These are phyloP conservation scores for Okamejei kenojei DNA, from an alignment of 2,797 vertebrate species.

Conservation along the genomic window DNA sequence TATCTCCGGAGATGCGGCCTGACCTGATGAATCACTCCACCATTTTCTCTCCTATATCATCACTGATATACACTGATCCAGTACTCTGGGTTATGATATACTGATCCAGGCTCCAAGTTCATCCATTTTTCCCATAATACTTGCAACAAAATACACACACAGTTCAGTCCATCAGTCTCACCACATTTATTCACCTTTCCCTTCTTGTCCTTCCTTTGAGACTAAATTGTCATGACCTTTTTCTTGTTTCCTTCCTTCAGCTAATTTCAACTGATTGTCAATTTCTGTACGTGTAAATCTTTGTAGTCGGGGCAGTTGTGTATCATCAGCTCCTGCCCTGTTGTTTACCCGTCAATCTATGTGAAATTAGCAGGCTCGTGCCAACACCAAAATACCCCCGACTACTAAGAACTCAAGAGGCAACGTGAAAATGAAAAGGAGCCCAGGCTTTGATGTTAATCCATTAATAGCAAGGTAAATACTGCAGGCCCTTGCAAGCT, in stretches of 20 bases:
- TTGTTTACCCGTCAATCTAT: background rate
- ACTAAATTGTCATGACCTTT: too few relatives aligned
- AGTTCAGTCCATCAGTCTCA: too few relatives aligned
- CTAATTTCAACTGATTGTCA: background rate
- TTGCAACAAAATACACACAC: background rate
- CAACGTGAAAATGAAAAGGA: conserved; percentile 41
- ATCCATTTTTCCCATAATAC: too few relatives aligned
- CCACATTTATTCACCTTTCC: too few relatives aligned
- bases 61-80: too few relatives aligned
- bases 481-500: conserved; percentile 47
- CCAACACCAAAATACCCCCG: conserved; percentile 48
- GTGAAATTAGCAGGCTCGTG: background rate
- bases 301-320: background rate
- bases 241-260: too few relatives aligned
- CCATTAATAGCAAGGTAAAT: conserved; percentile 35
- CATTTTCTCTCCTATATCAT: too few relatives aligned
- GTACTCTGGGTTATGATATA: too few relatives aligned
- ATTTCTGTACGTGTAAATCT: too few relatives aligned
- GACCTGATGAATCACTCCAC: too few relatives aligned
- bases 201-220: background rate
- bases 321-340: background rate
- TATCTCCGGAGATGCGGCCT: too few relatives aligned
- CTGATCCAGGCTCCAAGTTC: too few relatives aligned
- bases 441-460: conserved; percentile 45
- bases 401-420: conserved; percentile 49